Conservation (phyloP, 2,113 vertebrate genomes). For the Python bivittatus region DNA sequence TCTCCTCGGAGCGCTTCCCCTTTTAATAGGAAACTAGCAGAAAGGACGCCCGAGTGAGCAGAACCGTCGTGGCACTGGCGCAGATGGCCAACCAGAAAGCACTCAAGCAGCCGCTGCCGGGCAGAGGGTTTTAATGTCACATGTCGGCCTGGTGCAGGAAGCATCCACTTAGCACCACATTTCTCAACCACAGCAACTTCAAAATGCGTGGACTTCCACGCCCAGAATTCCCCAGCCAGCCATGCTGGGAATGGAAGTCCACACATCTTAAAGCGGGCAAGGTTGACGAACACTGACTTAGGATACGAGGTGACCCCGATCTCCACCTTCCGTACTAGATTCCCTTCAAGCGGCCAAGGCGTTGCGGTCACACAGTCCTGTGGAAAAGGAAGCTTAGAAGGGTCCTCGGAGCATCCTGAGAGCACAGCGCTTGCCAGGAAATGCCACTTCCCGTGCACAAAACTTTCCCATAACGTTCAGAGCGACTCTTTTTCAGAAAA, state of each 20-base stretch:
- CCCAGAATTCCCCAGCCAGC: neutral
- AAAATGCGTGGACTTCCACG: neutral
- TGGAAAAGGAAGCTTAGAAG: neutral
- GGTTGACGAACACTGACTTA: neutral
- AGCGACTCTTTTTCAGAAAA: too few relatives aligned
- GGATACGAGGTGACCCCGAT: neutral
- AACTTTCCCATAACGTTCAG: neutral
- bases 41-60: neutral
- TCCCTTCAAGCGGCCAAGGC: neutral
- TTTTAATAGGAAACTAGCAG: neutral
- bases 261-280: too few relatives aligned
- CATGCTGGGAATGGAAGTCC: too few relatives aligned
- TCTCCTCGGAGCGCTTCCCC: neutral
- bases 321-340: neutral
- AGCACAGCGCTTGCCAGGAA: too few relatives aligned
- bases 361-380: neutral
- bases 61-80: neutral
- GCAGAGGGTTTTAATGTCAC: neutral
- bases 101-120: neutral
- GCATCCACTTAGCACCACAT: accelerated
- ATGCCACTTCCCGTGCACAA: neutral
- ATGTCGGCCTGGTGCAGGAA: neutral
- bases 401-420: neutral
- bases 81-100: neutral
- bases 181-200: too few relatives aligned